These are phyloP conservation scores for Drosophila arawakana DNA, from an alignment of 1,140 invertebrate species.

Conservation along the genomic window DNA sequence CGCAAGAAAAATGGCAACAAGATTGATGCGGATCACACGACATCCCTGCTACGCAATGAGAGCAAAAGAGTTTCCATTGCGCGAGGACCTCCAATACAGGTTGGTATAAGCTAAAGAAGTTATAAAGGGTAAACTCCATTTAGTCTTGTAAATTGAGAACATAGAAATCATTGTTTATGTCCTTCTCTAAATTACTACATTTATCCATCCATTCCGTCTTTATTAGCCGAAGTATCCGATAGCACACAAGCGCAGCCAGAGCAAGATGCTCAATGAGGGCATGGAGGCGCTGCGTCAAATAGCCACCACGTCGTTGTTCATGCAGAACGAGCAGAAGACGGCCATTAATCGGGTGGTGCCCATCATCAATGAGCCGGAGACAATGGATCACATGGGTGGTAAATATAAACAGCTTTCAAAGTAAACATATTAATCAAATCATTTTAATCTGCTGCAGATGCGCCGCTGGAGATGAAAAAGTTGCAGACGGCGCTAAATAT, in stretches of 20 bases:
- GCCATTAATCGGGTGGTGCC: conserved; percentile 78
- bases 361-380: conserved; percentile 81
- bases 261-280: conserved; percentile 84
- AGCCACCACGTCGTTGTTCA: conserved; percentile 84
- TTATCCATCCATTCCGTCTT: neutral
- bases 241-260: conserved; percentile 80
- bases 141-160: too few relatives aligned
- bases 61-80: conserved; percentile 83
- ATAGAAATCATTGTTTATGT: neutral
- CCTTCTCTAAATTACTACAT: neutral
- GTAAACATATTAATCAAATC: neutral
- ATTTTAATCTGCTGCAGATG: conserved; percentile 41
- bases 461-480: conserved; percentile 80
- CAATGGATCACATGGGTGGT: conserved; percentile 54
- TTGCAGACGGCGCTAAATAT: conserved; percentile 75
- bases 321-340: conserved; percentile 83
- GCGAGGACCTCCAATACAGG: conserved; percentile 70
- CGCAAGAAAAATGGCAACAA: conserved; percentile 83
- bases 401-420: neutral
- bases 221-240: conserved; percentile 75
- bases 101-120: conserved; percentile 4
- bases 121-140: too few relatives aligned
- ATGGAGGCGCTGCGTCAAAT: conserved; percentile 84
- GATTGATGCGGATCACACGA: conserved; percentile 84
- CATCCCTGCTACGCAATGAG: conserved; percentile 79